Conservation (phyloP, 30 jellyfish, hydroid and myxozoan species). For the Turritopsis dohrnii region DNA sequence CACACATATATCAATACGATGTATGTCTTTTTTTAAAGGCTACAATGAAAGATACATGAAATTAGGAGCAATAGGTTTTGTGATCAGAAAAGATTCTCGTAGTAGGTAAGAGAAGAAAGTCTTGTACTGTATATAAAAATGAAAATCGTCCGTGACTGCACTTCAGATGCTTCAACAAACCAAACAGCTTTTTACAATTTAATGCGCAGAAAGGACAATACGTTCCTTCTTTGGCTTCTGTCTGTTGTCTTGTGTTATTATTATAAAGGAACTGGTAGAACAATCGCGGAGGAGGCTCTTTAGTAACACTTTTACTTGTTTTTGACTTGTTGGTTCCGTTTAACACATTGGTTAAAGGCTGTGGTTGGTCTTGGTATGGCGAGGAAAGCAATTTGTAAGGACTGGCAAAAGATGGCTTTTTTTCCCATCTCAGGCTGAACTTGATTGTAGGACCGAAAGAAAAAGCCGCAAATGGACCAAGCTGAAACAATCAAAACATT, state of each 20-base stretch:
- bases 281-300: conserved; percentile 28
- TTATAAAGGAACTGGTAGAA: conserved; percentile 75
- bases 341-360: neutral
- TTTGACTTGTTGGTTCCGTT: neutral
- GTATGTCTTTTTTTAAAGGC: conserved; percentile 76
- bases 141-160: conserved; percentile 80
- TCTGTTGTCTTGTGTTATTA: conserved; percentile 84
- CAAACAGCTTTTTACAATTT: conserved; percentile 59
- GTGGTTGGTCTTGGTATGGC: conserved; percentile 19
- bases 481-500: conserved; percentile 41
- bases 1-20: conserved; percentile 78
- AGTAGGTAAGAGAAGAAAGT: neutral
- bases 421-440: conserved; percentile 66
- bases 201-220: conserved; percentile 93
- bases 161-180: conserved; percentile 68
- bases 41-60: conserved; percentile 11
- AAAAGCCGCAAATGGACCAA: conserved; percentile 87
- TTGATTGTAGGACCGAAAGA: conserved; percentile 95
- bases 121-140: conserved; percentile 79
- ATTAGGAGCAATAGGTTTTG: too few relatives aligned
- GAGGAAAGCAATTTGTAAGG: conserved; percentile 6
- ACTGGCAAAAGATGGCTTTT: conserved; percentile 22
- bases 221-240: conserved; percentile 91
- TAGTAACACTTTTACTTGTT: neutral
- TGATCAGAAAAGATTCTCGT: neutral